These are phyloP conservation scores for Diorhabda carinulata DNA, from an alignment of 1,140 invertebrate species.

Conservation along the genomic window DNA sequence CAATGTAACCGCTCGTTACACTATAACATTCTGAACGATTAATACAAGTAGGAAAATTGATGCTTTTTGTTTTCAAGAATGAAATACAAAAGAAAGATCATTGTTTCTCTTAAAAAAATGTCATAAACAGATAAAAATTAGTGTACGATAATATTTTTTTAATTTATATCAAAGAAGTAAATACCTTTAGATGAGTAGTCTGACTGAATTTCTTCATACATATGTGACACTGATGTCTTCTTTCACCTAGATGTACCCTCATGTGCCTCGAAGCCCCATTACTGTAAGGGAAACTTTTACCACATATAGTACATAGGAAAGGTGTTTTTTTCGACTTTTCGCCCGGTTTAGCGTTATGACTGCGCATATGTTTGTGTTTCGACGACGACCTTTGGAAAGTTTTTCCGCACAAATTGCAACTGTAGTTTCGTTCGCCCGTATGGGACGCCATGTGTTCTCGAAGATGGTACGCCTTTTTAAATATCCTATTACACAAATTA, in stretches of 20 bases:
- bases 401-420: constrained; percentile 40
- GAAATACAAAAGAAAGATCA: too few species aligned
- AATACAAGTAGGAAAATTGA: too few species aligned
- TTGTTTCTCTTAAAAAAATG: too few species aligned
- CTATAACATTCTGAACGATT: too few species aligned
- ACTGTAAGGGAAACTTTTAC: constrained; percentile 47
- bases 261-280: constrained; percentile 51
- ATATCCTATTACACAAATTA: constrained; percentile 61
- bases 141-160: too few species aligned
- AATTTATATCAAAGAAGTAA: background rate
- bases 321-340: constrained; percentile 36
- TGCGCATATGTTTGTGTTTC: constrained; percentile 30
- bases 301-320: constrained; percentile 37
- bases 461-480: constrained; percentile 67
- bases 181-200: constrained; percentile 49
- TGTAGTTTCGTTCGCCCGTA: constrained; percentile 41
- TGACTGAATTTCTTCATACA: constrained; percentile 48
- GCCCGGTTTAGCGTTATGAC: constrained; percentile 34
- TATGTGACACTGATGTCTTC: constrained; percentile 46
- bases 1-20: too few species aligned
- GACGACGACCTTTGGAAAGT: constrained; percentile 37
- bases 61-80: too few species aligned
- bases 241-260: constrained; percentile 49
- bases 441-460: constrained; percentile 58
- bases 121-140: too few species aligned